phyloP scores from a whole-genome alignment of 2,797 vertebrate genomes.

The Phalloptychus januarius region DNA sequence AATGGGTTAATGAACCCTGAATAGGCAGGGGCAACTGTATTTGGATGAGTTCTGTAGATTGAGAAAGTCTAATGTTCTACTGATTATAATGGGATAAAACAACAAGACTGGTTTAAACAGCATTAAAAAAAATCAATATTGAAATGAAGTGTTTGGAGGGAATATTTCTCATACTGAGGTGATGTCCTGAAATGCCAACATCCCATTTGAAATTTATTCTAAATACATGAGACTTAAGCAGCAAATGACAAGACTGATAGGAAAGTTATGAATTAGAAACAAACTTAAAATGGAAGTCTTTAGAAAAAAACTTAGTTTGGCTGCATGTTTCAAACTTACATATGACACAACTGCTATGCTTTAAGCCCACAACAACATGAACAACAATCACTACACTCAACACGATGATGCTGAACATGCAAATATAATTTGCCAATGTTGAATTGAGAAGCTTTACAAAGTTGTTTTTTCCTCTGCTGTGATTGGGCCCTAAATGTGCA shows the following conservation, averaged over 20 bases:
- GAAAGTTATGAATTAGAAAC: background rate
- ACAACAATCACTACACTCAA: too few relatives aligned
- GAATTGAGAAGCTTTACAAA: too few relatives aligned
- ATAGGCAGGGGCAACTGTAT: background rate
- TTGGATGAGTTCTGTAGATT: background rate
- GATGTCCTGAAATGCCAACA: background rate
- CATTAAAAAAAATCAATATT: background rate
- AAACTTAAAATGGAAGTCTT: background rate
- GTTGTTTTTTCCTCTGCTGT: background rate
- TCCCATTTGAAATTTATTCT: background rate
- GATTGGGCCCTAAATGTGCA: conserved; percentile 13
- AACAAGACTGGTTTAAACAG: background rate
- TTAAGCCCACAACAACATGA: too few relatives aligned
- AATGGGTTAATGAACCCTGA: background rate
- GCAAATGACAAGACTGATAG: background rate
- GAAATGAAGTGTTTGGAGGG: background rate
- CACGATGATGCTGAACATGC: too few relatives aligned
- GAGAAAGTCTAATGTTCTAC: background rate
- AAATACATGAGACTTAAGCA: background rate
- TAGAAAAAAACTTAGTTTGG: too few relatives aligned
- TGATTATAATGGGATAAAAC: background rate
- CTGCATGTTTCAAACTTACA: too few relatives aligned
- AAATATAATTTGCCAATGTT: too few relatives aligned
- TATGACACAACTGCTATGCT: too few relatives aligned
- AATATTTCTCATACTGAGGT: background rate